phyloP scores from a whole-genome alignment of 2,797 vertebrate genomes.

The Falco peregrinus region DNA sequence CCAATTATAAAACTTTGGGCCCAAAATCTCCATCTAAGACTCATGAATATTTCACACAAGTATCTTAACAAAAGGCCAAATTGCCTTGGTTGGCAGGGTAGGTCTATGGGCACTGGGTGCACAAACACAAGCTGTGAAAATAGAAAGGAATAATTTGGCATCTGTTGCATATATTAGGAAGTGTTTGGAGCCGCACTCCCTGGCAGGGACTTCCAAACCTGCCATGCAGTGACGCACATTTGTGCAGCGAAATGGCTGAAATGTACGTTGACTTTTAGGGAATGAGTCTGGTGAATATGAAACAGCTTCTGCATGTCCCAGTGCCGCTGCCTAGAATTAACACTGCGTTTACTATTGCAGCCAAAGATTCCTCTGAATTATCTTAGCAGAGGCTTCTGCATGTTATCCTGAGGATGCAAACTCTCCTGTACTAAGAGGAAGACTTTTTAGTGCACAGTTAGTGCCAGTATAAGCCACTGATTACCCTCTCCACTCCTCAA shows the following conservation, averaged over 20 bases:
- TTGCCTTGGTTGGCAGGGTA: slow-evolving; percentile 44
- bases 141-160: slow-evolving; percentile 63
- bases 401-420: background rate
- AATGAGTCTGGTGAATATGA: slow-evolving; percentile 21
- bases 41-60: slow-evolving; percentile 52
- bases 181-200: slow-evolving; percentile 17
- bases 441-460: background rate
- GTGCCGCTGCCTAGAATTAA: background rate
- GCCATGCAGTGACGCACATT: slow-evolving; percentile 16
- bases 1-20: background rate
- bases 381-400: background rate
- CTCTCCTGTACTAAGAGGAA: background rate
- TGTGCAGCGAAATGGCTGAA: slow-evolving; percentile 23
- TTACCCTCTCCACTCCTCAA: background rate
- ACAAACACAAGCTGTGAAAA: slow-evolving; percentile 67
- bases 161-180: slow-evolving; percentile 41
- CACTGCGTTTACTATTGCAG: background rate
- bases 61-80: slow-evolving; percentile 49
- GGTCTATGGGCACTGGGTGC: slow-evolving; percentile 16
- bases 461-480: background rate
- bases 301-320: slow-evolving; percentile 15
- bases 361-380: background rate
- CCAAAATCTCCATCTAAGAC: background rate
- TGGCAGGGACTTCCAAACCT: slow-evolving; percentile 38
- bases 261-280: slow-evolving; percentile 6